These are phyloP conservation scores for Tupiocoris notatus DNA, from an alignment of 2,888 invertebrate genomes.

Conservation along the genomic window DNA sequence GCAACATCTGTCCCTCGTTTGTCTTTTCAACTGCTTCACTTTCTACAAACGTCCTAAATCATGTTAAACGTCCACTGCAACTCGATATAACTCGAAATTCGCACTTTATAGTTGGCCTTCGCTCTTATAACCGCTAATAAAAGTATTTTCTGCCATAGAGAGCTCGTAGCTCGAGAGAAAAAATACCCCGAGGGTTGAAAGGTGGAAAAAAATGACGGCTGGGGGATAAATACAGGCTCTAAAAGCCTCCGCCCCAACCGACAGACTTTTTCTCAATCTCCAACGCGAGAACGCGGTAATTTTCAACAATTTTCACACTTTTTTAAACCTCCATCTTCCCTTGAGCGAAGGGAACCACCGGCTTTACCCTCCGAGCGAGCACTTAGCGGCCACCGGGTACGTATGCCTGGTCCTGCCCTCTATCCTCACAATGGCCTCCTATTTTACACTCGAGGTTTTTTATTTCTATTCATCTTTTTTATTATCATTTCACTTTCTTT, in stretches of 20 bases:
- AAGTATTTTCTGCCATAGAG: constrained; percentile 39
- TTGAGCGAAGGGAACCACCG: constrained; percentile 11
- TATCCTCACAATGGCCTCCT: constrained; percentile 32
- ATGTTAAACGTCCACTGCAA: no score
- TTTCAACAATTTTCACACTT: constrained; percentile 44
- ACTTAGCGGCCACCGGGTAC: constrained; percentile 24
- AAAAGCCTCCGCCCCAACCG: constrained; percentile 20
- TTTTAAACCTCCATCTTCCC: constrained; percentile 29
- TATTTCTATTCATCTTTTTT: background rate
- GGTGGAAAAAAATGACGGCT: constrained; percentile 16
- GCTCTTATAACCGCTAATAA: constrained; percentile 46
- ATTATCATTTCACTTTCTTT: background rate
- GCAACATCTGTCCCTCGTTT: no score
- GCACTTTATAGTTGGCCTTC: no score
- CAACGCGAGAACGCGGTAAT: constrained; percentile 23
- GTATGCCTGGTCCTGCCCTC: constrained; percentile 11
- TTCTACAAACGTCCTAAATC: no score
- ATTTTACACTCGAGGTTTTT: constrained; percentile 23
- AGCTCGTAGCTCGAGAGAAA: background rate
- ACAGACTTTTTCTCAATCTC: background rate
- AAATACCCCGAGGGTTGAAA: background rate
- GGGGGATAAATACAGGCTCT: constrained; percentile 42
- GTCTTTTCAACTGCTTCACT: no score
- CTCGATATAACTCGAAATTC: no score
- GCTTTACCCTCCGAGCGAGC: constrained; percentile 29